phyloP scores from a whole-genome alignment of 2,888 invertebrate species.

The Chrysotoxum bicinctum region DNA sequence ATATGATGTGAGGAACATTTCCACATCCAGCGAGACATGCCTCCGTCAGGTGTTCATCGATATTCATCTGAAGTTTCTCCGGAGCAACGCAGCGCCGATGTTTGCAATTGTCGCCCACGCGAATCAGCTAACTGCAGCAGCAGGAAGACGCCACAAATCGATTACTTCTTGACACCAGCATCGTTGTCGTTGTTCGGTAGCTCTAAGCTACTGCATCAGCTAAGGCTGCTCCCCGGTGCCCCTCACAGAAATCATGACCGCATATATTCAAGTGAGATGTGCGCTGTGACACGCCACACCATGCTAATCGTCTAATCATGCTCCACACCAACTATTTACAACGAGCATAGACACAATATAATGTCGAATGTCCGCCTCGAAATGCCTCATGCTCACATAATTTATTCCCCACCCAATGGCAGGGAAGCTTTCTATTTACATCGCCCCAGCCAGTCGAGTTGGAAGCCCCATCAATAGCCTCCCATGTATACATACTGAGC shows the following conservation, averaged over 20 bases:
- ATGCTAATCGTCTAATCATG: constrained; percentile 72
- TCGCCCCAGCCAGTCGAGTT: constrained; percentile 69
- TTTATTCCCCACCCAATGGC: constrained; percentile 72
- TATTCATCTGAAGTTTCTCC: constrained; percentile 51
- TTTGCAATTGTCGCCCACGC: constrained; percentile 63
- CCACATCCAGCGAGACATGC: constrained; percentile 34
- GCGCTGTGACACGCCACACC: constrained; percentile 67
- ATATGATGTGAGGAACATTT: constrained; percentile 36
- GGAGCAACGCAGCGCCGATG: background rate
- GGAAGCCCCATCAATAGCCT: constrained; percentile 53
- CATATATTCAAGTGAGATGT: constrained; percentile 50
- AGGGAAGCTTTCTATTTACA: constrained; percentile 72
- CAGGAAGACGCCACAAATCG: constrained; percentile 70
- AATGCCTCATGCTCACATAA: constrained; percentile 71
- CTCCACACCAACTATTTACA: constrained; percentile 63
- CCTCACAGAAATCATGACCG: constrained; percentile 45
- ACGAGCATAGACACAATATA: constrained; percentile 62
- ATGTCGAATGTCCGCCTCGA: constrained; percentile 72
- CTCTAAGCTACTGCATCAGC: constrained; percentile 50
- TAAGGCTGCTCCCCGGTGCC: constrained; percentile 2
- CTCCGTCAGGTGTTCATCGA: constrained; percentile 70
- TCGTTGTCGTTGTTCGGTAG: constrained; percentile 38
- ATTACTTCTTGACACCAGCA: constrained; percentile 57
- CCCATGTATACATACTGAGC: constrained; percentile 43
- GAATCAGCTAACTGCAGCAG: constrained; percentile 47